Evolutionary conservation across 2,113 vertebrate species (phyloP).

Genomic region (Zosterops lateralis): DNA sequence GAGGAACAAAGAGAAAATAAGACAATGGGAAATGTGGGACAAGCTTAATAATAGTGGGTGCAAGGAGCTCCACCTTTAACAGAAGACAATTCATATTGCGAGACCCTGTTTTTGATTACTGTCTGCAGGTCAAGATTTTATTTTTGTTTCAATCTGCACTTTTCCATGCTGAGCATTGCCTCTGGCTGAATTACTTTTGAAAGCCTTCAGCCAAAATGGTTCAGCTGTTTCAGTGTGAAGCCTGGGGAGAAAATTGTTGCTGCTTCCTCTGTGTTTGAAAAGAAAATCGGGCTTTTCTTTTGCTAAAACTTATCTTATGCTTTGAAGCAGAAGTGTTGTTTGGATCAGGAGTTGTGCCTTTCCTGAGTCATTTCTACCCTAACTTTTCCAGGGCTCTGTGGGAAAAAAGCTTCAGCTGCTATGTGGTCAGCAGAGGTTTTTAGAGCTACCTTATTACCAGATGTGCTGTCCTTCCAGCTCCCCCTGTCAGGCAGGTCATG

Average conservation of each 20-base stretch:
- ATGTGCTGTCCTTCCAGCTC: background rate
- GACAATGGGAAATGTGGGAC: conserved; percentile 13
- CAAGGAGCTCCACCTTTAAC: background rate
- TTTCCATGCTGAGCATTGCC: background rate
- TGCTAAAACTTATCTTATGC: background rate
- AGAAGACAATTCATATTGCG: conserved; percentile 7
- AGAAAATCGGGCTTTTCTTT: background rate
- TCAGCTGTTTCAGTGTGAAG: background rate
- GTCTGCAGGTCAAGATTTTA: background rate
- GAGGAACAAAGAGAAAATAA: conserved; percentile 54
- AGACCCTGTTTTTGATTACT: background rate
- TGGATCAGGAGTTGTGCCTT: background rate
- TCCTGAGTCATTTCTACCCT: background rate
- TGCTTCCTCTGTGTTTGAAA: background rate
- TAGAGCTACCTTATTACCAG: background rate
- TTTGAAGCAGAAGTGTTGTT: background rate
- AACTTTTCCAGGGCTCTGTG: background rate
- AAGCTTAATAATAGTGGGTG: background rate
- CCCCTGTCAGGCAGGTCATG: background rate
- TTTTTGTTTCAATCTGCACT: conserved; percentile 5
- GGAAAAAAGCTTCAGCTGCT: background rate
- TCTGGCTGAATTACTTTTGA: conserved; percentile 1
- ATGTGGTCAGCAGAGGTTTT: background rate
- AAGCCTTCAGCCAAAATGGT: conserved; percentile 24
- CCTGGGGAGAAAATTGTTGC: background rate